Base-by-base conservation (phyloP, 2,113 vertebrate species). In the Cyphomyrus discorhynchus region DNA sequence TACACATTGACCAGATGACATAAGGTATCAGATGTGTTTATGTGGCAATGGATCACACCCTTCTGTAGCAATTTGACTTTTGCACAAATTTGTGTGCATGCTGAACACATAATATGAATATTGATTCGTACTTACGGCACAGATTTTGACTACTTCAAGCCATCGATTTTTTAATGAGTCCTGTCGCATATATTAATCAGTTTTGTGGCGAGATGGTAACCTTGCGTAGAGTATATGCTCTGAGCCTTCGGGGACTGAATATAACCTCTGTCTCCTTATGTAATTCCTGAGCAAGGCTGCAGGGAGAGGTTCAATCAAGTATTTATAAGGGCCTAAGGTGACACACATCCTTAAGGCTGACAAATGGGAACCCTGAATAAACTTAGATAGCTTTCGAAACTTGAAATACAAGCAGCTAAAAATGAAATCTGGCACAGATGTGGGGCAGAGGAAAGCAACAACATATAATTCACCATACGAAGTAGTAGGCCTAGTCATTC, bases 291-390 rank as follows among this genome's bases (percentile, higher is more conserved):
- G 27, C 70, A 52, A 88, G 4, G 85, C 87, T 42, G 88, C 47
- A 35, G 85, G 47, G 85, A 53, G 47, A 6, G 5, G 27, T 52
- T 91, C 35, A 82, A 89, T 91, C 89, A 90, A 47, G 3, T 84
- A 89, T 91, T 89, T 46, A 89, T 89, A 66, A 91, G 89, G 88
- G 24, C 49, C 27, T 66, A 88, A 90, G 90, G 92, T 91, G 89
- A 91, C 77, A 46, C 4, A 24, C 8, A 74, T 90, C 31, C 88
- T 89, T 74, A 56, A 80, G 82, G 77, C 46, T 88, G 42, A 91
- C 24, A 35, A 89, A 87, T 74, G n/a, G 42, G 50, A 17, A 56
- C 50, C 31, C 70, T 84, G 27, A 84, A 70, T 86, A 27, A 74
- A 49, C 77, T 21, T 82, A 85, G 83, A 42, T 50, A 17, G 47